Evolutionary conservation across 2,797 vertebrate genomes (phyloP).

Genomic region (Gallirallus australis): DNA sequence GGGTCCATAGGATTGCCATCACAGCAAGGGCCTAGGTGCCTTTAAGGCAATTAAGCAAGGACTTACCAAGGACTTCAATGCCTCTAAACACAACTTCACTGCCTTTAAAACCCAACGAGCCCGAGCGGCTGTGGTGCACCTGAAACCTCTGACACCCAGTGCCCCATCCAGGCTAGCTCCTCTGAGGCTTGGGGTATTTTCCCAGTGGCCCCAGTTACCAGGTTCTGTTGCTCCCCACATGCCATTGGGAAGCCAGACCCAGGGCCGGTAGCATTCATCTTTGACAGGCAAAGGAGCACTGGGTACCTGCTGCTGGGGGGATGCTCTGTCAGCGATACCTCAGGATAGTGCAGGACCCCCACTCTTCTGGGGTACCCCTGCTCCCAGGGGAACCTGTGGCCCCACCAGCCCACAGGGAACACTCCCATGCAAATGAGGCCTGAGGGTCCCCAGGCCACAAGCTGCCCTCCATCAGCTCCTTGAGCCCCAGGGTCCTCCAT

Average conservation of each 20-base stretch:
- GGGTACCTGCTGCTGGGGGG: background rate
- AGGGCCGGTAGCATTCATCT: background rate
- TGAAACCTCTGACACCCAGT: background rate
- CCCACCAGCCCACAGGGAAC: background rate
- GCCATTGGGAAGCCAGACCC: background rate
- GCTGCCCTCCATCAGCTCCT: background rate
- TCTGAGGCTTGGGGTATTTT: background rate
- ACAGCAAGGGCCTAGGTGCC: background rate
- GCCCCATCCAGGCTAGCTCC: background rate
- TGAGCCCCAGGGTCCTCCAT: background rate
- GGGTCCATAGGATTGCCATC: background rate
- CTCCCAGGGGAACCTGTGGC: rapidly evolving
- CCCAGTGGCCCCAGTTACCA: background rate
- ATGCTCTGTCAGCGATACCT: background rate
- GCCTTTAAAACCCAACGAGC: background rate
- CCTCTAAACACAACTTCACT: constrained; percentile 22
- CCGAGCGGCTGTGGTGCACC: background rate
- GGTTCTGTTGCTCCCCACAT: background rate
- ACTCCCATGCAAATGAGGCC: rapidly evolving
- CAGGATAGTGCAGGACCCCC: rapidly evolving
- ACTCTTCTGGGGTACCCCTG: background rate
- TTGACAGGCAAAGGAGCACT: background rate
- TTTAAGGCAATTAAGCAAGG: constrained; percentile 35
- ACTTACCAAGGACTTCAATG: constrained; percentile 13
- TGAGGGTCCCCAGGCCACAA: rapidly evolving